Base-by-base conservation (phyloP, 2,888 invertebrate species). In the Thyatira batis region DNA sequence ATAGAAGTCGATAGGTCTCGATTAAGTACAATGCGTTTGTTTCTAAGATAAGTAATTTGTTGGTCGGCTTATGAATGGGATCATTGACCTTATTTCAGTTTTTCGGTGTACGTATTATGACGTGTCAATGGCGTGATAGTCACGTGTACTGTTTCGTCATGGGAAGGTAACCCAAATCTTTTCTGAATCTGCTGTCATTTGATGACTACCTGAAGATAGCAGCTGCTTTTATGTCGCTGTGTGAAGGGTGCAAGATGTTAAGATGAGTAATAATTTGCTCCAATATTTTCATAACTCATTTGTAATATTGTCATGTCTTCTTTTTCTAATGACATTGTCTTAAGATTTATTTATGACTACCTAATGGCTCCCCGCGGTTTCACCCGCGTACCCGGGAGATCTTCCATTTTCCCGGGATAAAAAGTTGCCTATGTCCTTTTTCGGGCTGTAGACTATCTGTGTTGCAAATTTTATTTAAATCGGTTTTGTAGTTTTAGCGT, bases 81-180 rank as follows among this genome's bases (percentile, higher is more conserved):
- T 44, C 54, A 55, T 48, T 66, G 62, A 66, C 61, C 69, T 55
- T 53, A 57, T 44, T 51, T 13, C n/a, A 20, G 17, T 27, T 20
- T 44, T 27, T 39, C 58, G 57, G 21, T 50, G 53, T 61, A 61
- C 54, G 39, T 59, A 55, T 59, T 49, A 61, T 56, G 56, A 10
- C 30, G 51, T 52, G 39, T 50, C 20, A 20, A 52, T 59, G 53
- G 64, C 58, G 57, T 64, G 69, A 62, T 64, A 13, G 20, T 68
- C 60, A 53, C 68, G 64, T 69, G 69, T 60, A 57, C 33, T 50
- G 58, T 20, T 25, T 27, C 45, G 50, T 53, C 48, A 48, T 9
- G 10, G 1, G 10, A n/a, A 27, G 48, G 48, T 48, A 48, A 48
- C 48, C 48, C 28, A 28, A 27, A 27, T 48, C 17, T 27, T 23